Conservation (phyloP, 2,797 vertebrate genomes). For the Sebastolobus alascanus region DNA sequence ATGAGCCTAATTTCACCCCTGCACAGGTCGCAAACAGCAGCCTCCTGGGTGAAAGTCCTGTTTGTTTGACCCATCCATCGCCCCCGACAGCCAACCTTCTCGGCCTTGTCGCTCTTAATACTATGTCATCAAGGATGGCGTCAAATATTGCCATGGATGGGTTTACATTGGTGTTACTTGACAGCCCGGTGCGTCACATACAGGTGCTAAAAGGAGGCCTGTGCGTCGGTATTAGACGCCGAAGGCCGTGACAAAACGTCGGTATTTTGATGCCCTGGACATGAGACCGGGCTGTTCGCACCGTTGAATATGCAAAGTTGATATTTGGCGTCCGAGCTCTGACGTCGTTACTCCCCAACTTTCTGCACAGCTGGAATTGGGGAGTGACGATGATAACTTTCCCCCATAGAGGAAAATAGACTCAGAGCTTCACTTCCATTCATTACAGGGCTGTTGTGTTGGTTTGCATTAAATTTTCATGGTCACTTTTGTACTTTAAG, state of each 20-base stretch:
- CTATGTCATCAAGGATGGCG: too few relatives aligned
- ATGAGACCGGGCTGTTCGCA: neutral
- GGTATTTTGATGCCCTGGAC: neutral
- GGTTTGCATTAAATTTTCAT: neutral
- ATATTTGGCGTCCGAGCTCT: neutral
- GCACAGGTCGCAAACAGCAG: too few relatives aligned
- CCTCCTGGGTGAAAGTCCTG: neutral
- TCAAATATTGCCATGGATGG: neutral
- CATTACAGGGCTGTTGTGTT: neutral
- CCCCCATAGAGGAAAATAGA: neutral
- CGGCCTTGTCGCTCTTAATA: neutral
- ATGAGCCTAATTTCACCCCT: too few relatives aligned
- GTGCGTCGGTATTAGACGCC: neutral
- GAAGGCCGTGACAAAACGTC: rapidly evolving
- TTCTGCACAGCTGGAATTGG: neutral
- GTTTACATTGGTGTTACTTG: neutral
- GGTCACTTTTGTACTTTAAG: neutral
- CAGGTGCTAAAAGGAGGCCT: neutral
- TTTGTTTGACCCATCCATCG: neutral
- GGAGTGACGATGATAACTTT: neutral
- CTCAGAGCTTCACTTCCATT: neutral
- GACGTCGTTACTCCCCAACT: neutral
- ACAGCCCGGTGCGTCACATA: neutral
- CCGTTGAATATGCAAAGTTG: neutral
- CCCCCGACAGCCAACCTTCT: neutral